Evolutionary conservation across 2,113 vertebrate genomes (phyloP).

Genomic region (Lates calcarifer): DNA sequence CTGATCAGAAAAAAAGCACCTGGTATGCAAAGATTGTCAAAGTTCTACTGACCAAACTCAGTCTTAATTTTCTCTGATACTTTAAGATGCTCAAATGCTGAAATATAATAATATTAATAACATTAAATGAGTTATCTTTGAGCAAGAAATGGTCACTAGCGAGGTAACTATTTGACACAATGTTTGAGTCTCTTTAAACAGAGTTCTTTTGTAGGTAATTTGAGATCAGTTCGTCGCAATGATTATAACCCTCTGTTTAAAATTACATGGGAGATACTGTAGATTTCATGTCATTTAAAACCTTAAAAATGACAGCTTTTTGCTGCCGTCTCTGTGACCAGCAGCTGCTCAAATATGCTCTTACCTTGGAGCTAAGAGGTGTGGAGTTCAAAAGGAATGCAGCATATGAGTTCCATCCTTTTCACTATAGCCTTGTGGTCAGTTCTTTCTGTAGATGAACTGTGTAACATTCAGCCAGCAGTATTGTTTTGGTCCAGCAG

Average conservation of each 20-base stretch:
- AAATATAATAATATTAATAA: too few species aligned
- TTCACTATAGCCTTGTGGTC: conserved; percentile 35
- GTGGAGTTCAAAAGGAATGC: conserved; percentile 41
- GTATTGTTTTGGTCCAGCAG: conserved; percentile 51
- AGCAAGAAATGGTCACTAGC: background rate
- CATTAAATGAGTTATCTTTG: background rate
- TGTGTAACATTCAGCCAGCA: conserved; percentile 51
- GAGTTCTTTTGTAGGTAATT: background rate
- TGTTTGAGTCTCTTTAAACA: background rate
- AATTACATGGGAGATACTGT: background rate
- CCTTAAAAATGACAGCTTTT: conserved; percentile 8
- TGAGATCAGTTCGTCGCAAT: background rate
- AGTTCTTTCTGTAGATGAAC: conserved; percentile 48
- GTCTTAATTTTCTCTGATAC: background rate
- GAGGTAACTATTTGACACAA: too few species aligned
- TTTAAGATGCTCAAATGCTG: background rate
- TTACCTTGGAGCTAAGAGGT: background rate
- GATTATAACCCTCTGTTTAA: background rate
- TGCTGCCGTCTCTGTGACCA: background rate
- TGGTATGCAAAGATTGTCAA: background rate
- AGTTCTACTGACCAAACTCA: background rate
- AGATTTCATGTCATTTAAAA: background rate
- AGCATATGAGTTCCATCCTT: conserved; percentile 16
- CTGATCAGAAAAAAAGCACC: background rate
- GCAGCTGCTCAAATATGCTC: background rate